Percentiles rank a stretch among this genome's conserved stretches.
phyloP scores from a whole-genome alignment of 2,888 invertebrate species.

The Phyto melanocephala region DNA sequence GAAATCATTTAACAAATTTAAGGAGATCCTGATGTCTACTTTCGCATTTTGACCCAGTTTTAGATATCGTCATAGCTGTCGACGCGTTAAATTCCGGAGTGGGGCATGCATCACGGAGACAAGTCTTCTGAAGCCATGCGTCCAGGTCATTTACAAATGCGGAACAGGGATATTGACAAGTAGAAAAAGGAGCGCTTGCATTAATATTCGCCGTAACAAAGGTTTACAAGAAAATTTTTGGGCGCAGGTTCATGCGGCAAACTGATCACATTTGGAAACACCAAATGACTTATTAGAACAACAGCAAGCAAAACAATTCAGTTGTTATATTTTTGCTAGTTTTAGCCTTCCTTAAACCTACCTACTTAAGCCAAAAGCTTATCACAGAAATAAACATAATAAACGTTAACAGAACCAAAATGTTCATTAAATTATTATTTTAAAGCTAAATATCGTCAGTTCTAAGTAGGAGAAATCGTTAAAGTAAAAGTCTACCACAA shows the following conservation, averaged over 20 bases:
- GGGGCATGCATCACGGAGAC: conserved; percentile 67
- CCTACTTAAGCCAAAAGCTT: background rate
- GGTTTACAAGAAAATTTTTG: background rate
- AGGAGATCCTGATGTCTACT: conserved; percentile 46
- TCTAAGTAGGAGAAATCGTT: background rate
- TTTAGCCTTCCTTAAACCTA: background rate
- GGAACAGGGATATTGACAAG: conserved; percentile 67
- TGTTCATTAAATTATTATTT: background rate
- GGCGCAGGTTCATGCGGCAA: background rate
- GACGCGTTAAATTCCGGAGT: background rate
- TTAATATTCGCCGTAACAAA: background rate
- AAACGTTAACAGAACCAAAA: background rate
- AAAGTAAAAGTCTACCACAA: background rate
- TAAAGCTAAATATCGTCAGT: background rate
- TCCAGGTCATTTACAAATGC: background rate
- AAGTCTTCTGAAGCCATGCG: conserved; percentile 66
- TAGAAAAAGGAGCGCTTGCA: conserved; percentile 4
- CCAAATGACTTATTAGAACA: background rate
- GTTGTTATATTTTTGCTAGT: too few species aligned
- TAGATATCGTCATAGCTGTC: too few species aligned
- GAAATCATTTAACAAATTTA: too few species aligned
- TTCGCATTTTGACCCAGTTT: conserved; percentile 33
- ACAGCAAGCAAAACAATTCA: background rate
- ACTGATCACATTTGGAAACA: conserved; percentile 26
- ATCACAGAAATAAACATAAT: background rate